Base-by-base conservation (phyloP, 64 coral and sea anemone genomes). In the Orbicella faveolata region DNA sequence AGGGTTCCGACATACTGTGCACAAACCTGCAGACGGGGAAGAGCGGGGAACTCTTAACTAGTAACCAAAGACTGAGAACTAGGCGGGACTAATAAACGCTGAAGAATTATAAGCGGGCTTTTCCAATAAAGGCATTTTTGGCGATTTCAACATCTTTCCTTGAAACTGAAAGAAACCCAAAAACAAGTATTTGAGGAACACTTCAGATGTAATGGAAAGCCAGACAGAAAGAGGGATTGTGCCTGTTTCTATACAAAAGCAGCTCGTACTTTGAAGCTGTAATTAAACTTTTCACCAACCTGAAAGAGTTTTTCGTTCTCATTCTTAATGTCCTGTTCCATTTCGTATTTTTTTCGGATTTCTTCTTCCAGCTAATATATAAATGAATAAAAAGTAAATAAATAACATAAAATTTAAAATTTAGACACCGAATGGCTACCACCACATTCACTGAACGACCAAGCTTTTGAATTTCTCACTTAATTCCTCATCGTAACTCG, bases 301-400 rank as follows among this genome's bases (percentile, higher is more conserved):
- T 96, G 91, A 61, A 79, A 54, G 26, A 96, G 91, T 39, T 93
- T 93, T 83, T 96, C 95, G 37, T 96, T 96, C 74, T 96, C 83
- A 34, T 6, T 91, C 77, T 96, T 96, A 44, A 96, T 93, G 63
- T 96, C 91, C 19, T 88, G 26, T 83, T 96, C 90, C 61, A 73
- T 63, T 33, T 84, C 67, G 18, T 79, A 62, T 88, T 94, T 96
- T 76, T 88, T 80, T 36, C 88, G 83, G 68, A 96, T 96, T 73
- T 78, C 57, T 52, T 96, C 95, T 75, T 96, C 95, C n/a, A 96
- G 95, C 95, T 96, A 61, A 36, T 72, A 25, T 59, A 90, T 51
- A 19, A 48, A 65, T 35, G 10, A 81, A 74, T 10, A 88, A 48
- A 79, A 25, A 75, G 88, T 51, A 25, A 62, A 65, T 52, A 18